phyloP scores from a whole-genome alignment of 2,797 vertebrate genomes.

The Botia kubotai region DNA sequence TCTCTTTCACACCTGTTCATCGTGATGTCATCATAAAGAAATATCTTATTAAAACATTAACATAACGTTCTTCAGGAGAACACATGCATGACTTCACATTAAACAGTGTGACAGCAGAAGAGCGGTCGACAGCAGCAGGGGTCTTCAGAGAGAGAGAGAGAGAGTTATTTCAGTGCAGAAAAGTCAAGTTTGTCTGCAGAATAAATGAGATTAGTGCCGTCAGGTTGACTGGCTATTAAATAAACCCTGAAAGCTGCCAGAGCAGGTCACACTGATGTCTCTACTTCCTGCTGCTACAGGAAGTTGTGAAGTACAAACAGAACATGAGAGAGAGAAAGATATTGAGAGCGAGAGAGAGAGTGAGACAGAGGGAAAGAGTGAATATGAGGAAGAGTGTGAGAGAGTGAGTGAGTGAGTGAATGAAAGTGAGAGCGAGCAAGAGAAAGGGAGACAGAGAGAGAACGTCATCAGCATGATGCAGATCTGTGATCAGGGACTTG shows the following conservation, averaged over 20 bases:
- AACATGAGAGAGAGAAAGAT: not conserved
- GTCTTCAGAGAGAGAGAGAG: not conserved
- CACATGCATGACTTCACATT: constrained; percentile 14
- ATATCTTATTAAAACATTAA: not conserved
- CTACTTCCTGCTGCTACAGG: constrained; percentile 18
- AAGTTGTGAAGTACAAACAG: constrained; percentile 8
- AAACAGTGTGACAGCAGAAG: not conserved
- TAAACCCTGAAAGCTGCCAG: constrained; percentile 15
- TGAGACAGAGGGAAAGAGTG: not conserved
- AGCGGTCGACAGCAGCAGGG: constrained; percentile 12
- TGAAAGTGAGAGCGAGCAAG: too few species aligned
- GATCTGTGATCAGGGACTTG: not conserved
- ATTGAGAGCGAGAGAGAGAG: not conserved
- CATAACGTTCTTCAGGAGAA: not conserved
- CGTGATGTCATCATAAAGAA: not conserved
- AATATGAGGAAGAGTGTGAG: not conserved
- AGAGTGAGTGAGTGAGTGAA: too few species aligned
- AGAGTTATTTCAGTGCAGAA: constrained; percentile 10
- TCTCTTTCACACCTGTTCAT: not conserved
- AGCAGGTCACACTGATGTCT: constrained; percentile 15
- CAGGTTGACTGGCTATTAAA: constrained; percentile 18
- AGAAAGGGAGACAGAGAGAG: constrained; percentile 23
- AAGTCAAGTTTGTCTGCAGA: constrained; percentile 20
- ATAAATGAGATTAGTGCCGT: constrained; percentile 22
- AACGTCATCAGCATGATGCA: not conserved